These are phyloP conservation scores for Tricholauxania praeusta DNA, from an alignment of 2,888 invertebrate genomes.

Conservation along the genomic window DNA sequence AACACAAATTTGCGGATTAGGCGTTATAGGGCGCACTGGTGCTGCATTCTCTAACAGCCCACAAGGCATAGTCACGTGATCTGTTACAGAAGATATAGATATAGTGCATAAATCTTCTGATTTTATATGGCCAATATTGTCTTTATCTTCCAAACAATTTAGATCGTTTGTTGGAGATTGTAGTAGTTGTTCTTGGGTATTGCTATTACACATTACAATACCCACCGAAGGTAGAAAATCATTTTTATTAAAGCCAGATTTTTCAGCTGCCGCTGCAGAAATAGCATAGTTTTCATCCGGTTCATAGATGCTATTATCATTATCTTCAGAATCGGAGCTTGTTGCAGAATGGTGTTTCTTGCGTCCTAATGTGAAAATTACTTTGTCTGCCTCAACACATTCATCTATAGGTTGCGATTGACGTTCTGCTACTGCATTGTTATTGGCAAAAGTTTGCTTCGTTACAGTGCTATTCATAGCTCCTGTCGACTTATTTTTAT, in stretches of 20 bases:
- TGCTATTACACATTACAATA: slow-evolving; percentile 72
- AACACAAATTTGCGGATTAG: slow-evolving; percentile 72
- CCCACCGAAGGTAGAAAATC: slow-evolving; percentile 76
- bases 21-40: slow-evolving; percentile 65
- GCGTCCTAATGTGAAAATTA: slow-evolving; percentile 56
- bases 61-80: slow-evolving; percentile 64
- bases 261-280: slow-evolving; percentile 50
- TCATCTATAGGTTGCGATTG: slow-evolving; percentile 55
- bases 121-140: slow-evolving; percentile 65
- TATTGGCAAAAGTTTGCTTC: slow-evolving; percentile 4
- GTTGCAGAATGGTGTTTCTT: slow-evolving; percentile 60
- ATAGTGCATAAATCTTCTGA: slow-evolving; percentile 65
- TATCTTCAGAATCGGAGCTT: slow-evolving; percentile 75
- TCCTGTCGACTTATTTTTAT: slow-evolving; percentile 63
- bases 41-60: slow-evolving; percentile 65
- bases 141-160: slow-evolving; percentile 66
- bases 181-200: slow-evolving; percentile 47
- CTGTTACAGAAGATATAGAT: slow-evolving; percentile 67
- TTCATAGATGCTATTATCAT: slow-evolving; percentile 74
- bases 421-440: slow-evolving; percentile 49
- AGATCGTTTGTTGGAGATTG: slow-evolving; percentile 50
- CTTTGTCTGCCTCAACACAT: slow-evolving; percentile 59
- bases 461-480: slow-evolving; percentile 15
- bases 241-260: slow-evolving; percentile 65
- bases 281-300: slow-evolving; percentile 59